Conservation (phyloP, 2,113 vertebrate species). For the Xerus inauris region DNA sequence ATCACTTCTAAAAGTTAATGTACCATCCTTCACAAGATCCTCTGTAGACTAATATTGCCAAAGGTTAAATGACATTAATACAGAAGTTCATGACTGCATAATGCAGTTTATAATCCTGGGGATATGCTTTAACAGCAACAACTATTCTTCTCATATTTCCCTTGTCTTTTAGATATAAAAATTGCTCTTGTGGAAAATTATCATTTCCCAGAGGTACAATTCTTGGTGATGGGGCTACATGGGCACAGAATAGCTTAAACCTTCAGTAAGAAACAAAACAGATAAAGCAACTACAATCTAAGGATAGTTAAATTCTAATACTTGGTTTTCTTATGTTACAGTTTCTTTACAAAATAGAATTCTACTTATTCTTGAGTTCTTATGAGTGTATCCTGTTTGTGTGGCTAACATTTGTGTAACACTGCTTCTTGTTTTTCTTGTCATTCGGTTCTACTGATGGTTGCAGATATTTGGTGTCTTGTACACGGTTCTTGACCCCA, state of each 20-base stretch:
- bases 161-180: conserved; percentile 66
- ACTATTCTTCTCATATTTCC: conserved; percentile 57
- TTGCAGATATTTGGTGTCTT: not conserved
- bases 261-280: conserved; percentile 47
- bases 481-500: not conserved
- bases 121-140: conserved; percentile 72
- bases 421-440: not conserved
- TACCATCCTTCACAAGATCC: conserved; percentile 64
- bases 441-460: not conserved
- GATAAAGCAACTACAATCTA: not conserved
- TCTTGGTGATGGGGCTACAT: conserved; percentile 55
- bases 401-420: not conserved
- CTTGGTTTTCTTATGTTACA: not conserved
- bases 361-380: not conserved
- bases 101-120: conserved; percentile 72
- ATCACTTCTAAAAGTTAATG: conserved; percentile 77
- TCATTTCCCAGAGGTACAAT: conserved; percentile 68
- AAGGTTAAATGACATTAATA: conserved; percentile 80
- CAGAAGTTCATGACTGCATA: conserved; percentile 73
- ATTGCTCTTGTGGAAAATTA: conserved; percentile 77
- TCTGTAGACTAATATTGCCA: conserved; percentile 78
- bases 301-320: not conserved
- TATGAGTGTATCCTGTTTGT: not conserved
- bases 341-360: not conserved
- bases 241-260: conserved; percentile 43